These are phyloP conservation scores for Phenganax marumi DNA, from an alignment of 92 coral and sea anemone genomes.

Conservation along the genomic window DNA sequence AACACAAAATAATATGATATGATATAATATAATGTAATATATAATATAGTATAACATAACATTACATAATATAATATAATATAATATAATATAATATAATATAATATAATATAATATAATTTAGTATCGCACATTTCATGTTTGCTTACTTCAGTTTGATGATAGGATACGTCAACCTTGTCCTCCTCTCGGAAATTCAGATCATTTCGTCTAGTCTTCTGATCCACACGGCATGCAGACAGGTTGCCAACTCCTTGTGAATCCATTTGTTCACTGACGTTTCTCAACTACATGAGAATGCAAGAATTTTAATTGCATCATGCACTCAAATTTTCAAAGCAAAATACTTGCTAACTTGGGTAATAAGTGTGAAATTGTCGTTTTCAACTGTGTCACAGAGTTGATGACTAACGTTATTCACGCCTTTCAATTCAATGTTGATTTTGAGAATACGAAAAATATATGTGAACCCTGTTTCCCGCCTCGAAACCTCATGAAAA, in stretches of 20 bases:
- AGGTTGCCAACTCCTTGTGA: slow-evolving; percentile 54
- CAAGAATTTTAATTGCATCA: no score
- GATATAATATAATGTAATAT: no score
- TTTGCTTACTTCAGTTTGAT: not conserved
- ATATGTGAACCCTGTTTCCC: no score
- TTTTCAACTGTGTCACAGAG: not conserved
- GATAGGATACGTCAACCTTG: slow-evolving; percentile 18
- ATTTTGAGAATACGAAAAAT: not conserved
- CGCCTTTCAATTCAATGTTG: not conserved
- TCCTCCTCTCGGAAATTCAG: slow-evolving; percentile 30
- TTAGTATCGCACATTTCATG: not conserved
- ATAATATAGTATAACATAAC: no score
- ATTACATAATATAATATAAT: no score
- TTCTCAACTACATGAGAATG: slow-evolving; percentile 16
- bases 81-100: no score
- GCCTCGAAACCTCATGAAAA: no score
- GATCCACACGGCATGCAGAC: slow-evolving; percentile 36
- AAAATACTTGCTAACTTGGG: no score
- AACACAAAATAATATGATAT: no score
- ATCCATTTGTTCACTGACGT: slow-evolving; percentile 26
- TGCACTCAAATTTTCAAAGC: no score
- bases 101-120: not conserved
- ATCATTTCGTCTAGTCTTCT: slow-evolving; percentile 1
- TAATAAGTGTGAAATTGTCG: not conserved
- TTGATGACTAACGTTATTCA: not conserved